A percentile compares a stretch with the other conserved stretches of the same genome.
Conservation (phyloP, 2,113 vertebrate species). For the Tachysurus fulvidraco region DNA sequence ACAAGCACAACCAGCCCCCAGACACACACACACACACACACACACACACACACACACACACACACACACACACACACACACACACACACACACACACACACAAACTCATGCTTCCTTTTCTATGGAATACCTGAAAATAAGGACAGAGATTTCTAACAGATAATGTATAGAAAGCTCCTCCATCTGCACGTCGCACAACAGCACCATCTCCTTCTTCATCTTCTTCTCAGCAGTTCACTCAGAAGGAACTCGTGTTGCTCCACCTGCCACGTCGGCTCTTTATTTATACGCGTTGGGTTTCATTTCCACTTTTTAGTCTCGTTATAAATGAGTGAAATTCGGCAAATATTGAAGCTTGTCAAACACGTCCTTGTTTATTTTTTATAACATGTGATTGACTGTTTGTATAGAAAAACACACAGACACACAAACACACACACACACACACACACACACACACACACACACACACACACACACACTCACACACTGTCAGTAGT, state of each 20-base stretch:
- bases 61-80: too few species aligned
- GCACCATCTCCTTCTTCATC: not conserved
- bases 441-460: not conserved
- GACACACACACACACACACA: conserved; percentile 1
- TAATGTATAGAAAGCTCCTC: too few species aligned
- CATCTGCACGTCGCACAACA: not conserved
- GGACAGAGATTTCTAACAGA: not conserved
- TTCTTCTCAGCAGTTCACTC: not conserved
- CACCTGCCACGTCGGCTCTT: not conserved
- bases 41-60: not conserved
- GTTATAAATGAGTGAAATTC: not conserved
- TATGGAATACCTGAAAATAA: not conserved
- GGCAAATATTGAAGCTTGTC: not conserved
- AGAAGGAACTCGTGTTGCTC: not conserved
- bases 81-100: not conserved
- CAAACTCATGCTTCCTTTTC: not conserved
- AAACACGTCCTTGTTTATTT: not conserved
- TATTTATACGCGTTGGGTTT: not conserved
- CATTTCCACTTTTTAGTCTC: not conserved
- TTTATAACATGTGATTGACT: not conserved
- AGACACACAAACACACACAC: not conserved
- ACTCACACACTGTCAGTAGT: not conserved
- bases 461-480: not conserved
- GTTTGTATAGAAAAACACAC: not conserved
- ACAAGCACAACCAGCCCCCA: not conserved